phyloP scores from a whole-genome alignment of 2,888 invertebrate genomes.

The Sipha maydis region DNA sequence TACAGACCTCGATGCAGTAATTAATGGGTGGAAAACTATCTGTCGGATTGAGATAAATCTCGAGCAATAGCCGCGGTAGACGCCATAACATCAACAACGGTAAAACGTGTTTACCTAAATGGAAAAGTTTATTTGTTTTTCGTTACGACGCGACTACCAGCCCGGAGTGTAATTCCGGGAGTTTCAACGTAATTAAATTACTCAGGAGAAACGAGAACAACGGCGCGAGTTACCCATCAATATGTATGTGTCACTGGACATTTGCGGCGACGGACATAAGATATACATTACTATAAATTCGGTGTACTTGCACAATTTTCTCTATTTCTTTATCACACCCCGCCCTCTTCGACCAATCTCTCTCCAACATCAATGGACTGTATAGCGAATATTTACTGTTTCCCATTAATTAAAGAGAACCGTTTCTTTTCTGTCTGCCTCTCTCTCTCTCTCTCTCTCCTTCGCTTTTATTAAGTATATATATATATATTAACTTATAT shows the following conservation, averaged over 20 bases:
- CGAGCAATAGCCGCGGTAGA: neutral
- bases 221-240: constrained; percentile 25
- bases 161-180: neutral
- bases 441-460: neutral
- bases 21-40: constrained; percentile 37
- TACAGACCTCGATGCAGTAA: neutral
- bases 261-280: neutral
- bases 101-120: neutral
- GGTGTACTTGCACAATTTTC: neutral
- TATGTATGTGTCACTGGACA: constrained; percentile 26
- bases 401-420: constrained; percentile 29
- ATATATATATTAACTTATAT: too few relatives aligned
- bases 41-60: neutral
- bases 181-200: constrained; percentile 50
- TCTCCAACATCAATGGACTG: neutral
- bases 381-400: constrained; percentile 30
- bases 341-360: neutral
- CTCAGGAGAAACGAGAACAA: constrained; percentile 9
- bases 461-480: too few relatives aligned
- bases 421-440: neutral
- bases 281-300: neutral
- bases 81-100: neutral
- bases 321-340: neutral
- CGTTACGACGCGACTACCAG: neutral
- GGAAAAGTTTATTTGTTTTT: constrained; percentile 48